phyloP scores from a whole-genome alignment of 2,797 vertebrate species.

The Mormyrus hasselquistii region DNA sequence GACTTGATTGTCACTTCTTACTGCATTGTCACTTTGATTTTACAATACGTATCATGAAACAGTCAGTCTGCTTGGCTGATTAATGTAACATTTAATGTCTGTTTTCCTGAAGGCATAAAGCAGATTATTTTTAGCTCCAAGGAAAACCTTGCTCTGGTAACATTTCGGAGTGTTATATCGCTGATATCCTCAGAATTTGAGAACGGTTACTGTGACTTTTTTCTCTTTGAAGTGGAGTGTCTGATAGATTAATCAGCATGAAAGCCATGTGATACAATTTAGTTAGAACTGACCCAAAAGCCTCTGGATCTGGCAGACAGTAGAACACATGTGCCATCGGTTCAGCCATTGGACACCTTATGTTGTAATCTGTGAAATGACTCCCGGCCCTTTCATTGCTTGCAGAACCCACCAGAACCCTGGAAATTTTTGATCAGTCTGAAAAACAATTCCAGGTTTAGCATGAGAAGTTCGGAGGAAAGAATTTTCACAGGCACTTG shows the following conservation, averaged over 20 bases:
- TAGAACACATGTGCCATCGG: background rate
- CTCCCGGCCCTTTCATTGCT: constrained; percentile 27
- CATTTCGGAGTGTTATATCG: constrained; percentile 3
- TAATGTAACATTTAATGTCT: background rate
- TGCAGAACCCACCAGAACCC: constrained; percentile 25
- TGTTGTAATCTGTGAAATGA: constrained; percentile 1
- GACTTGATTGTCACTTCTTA: background rate
- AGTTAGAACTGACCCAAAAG: background rate
- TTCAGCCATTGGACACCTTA: background rate
- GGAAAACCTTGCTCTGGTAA: constrained; percentile 28
- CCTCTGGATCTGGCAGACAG: background rate
- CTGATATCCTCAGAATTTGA: constrained; percentile 27
- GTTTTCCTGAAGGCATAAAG: constrained; percentile 23
- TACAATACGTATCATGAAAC: background rate
- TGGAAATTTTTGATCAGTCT: constrained; percentile 42
- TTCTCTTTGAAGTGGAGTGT: background rate
- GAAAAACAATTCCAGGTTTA: constrained; percentile 31
- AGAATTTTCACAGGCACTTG: constrained; percentile 41
- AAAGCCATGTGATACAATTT: background rate
- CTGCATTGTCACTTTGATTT: constrained; percentile 10
- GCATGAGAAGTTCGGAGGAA: constrained; percentile 34
- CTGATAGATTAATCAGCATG: background rate
- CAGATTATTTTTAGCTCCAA: constrained; percentile 30
- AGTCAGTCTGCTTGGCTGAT: background rate
- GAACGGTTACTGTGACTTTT: background rate